Conservation (phyloP, 2,797 vertebrate species). For the Linurgus olivaceus region DNA sequence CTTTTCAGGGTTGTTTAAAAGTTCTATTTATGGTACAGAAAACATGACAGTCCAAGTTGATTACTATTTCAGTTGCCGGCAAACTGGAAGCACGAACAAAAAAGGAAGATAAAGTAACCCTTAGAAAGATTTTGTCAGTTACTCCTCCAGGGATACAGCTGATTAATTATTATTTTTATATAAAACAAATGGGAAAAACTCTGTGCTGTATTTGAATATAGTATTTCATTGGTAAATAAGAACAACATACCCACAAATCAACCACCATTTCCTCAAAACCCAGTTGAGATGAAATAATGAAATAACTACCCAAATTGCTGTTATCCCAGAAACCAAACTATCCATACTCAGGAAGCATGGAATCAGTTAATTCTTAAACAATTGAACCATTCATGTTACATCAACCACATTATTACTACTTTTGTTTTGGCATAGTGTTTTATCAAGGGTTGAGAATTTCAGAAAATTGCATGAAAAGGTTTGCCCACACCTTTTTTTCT, state of each 20-base stretch:
- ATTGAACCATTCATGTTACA: background rate
- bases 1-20: slow-evolving; percentile 15
- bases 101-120: background rate
- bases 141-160: background rate
- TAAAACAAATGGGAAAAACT: background rate
- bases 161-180: background rate
- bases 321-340: slow-evolving; percentile 17
- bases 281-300: slow-evolving; percentile 37
- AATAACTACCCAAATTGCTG: background rate
- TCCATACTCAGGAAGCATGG: background rate
- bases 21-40: slow-evolving; percentile 30
- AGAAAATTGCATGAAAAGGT: background rate
- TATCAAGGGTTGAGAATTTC: background rate
- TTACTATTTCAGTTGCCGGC: slow-evolving; percentile 32
- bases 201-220: background rate
- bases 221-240: slow-evolving; percentile 37
- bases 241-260: slow-evolving; percentile 23
- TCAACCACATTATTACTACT: background rate
- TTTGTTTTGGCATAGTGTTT: background rate
- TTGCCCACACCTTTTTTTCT: background rate
- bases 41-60: slow-evolving; percentile 13
- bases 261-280: slow-evolving; percentile 30
- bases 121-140: slow-evolving; percentile 8
- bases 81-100: slow-evolving; percentile 4
- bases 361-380: slow-evolving; percentile 17